phyloP scores from a whole-genome alignment of 2,888 invertebrate species.

The Aelia acuminata region DNA sequence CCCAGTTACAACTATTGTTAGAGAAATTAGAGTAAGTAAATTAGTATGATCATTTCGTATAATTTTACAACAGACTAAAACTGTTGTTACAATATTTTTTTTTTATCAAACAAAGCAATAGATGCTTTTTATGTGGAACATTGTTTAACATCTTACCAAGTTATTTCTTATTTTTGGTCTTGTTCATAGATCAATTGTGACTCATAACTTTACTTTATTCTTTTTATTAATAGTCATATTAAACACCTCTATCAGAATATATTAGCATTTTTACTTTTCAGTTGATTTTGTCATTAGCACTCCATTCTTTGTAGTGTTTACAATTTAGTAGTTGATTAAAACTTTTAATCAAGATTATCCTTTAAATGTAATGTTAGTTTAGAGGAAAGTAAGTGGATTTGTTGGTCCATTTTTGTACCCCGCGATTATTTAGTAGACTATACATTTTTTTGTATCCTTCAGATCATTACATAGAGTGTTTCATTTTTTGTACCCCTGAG shows the following conservation, averaged over 20 bases:
- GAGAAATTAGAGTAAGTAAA: constrained; percentile 13
- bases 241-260: not conserved
- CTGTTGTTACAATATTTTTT: not conserved
- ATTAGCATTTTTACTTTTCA: not conserved
- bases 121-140: not conserved
- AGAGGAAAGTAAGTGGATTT: too few relatives aligned
- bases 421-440: too few relatives aligned
- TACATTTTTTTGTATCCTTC: too few relatives aligned
- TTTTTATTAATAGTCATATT: not conserved
- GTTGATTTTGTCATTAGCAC: too few relatives aligned
- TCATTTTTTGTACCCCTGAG: too few relatives aligned
- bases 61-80: not conserved
- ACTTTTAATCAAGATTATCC: too few relatives aligned
- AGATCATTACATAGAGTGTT: too few relatives aligned
- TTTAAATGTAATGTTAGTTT: too few relatives aligned
- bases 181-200: not conserved
- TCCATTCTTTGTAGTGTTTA: too few relatives aligned
- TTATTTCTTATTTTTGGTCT: not conserved
- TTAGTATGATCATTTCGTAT: not conserved
- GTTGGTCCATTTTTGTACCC: too few relatives aligned
- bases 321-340: too few relatives aligned
- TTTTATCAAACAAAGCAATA: not conserved
- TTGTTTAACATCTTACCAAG: not conserved
- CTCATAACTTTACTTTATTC: not conserved
- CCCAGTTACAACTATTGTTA: not conserved